Evolutionary conservation across 2,888 invertebrate genomes (phyloP).

Genomic region (Tenodera sinensis): DNA sequence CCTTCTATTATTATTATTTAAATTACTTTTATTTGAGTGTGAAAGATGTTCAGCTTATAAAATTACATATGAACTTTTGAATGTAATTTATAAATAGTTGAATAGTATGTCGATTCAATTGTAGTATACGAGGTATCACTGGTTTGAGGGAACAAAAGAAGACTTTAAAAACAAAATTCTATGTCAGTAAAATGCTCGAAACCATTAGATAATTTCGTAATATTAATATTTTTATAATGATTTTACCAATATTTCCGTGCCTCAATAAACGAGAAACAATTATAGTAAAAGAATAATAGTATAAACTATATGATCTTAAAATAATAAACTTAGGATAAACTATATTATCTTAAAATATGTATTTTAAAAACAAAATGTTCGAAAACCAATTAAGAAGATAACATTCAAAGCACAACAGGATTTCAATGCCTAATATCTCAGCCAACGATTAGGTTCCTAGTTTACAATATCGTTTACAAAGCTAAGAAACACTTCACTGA

Average conservation of each 20-base stretch:
- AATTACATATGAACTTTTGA: too few species aligned
- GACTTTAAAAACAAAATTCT: not conserved
- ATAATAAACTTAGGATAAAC: not conserved
- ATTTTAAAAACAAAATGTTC: not conserved
- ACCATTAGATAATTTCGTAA: not conserved
- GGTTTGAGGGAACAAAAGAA: not conserved
- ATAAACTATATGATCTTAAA: not conserved
- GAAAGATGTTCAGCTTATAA: too few species aligned
- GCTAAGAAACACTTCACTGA: not conserved
- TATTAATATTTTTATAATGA: not conserved
- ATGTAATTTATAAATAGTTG: too few species aligned
- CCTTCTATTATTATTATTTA: too few species aligned
- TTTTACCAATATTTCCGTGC: not conserved
- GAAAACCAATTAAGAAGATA: not conserved
- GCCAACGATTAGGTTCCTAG: not conserved
- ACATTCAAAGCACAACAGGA: not conserved
- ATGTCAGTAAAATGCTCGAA: not conserved
- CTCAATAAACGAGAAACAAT: not conserved
- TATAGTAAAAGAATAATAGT: not conserved
- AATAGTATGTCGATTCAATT: too few species aligned
- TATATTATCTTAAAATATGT: not conserved
- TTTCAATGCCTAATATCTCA: not conserved
- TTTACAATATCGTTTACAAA: not conserved
- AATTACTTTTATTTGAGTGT: too few species aligned
- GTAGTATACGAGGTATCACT: not conserved